Evolutionary conservation across 2,113 vertebrate species (phyloP).

Genomic region (Aegypius monachus): DNA sequence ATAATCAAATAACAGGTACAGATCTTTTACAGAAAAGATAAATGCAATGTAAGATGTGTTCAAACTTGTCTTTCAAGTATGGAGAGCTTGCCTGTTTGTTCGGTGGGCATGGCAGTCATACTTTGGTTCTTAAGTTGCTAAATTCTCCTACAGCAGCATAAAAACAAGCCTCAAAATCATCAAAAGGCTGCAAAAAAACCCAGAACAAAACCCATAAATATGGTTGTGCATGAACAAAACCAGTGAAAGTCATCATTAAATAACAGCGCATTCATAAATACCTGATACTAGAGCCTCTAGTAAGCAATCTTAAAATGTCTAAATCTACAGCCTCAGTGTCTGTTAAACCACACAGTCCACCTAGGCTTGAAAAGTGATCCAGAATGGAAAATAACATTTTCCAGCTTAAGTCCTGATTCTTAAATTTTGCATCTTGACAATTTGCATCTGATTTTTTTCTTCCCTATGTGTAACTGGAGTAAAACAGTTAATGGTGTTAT

Average conservation of each 20-base stretch:
- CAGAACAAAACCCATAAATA: neutral
- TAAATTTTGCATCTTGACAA: neutral
- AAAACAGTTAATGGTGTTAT: neutral
- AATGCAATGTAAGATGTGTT: neutral
- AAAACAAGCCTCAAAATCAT: slow-evolving; percentile 88
- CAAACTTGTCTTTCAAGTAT: slow-evolving; percentile 21
- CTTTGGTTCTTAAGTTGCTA: neutral
- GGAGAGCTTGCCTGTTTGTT: neutral
- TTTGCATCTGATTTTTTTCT: neutral
- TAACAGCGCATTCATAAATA: neutral
- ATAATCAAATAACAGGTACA: neutral
- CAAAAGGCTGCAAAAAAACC: slow-evolving; percentile 77
- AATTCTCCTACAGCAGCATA: slow-evolving; percentile 62
- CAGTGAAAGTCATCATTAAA: neutral
- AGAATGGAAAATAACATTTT: neutral
- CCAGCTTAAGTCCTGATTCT: neutral
- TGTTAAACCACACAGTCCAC: neutral
- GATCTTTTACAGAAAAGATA: neutral
- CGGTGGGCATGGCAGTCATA: neutral
- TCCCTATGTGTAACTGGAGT: neutral
- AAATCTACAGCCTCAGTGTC: neutral
- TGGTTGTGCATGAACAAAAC: neutral
- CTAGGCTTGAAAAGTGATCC: neutral
- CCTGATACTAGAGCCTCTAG: neutral
- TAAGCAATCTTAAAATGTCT: neutral